Evolutionary conservation across 1,140 invertebrate genomes (phyloP).

Genomic region (Arion vulgaris): DNA sequence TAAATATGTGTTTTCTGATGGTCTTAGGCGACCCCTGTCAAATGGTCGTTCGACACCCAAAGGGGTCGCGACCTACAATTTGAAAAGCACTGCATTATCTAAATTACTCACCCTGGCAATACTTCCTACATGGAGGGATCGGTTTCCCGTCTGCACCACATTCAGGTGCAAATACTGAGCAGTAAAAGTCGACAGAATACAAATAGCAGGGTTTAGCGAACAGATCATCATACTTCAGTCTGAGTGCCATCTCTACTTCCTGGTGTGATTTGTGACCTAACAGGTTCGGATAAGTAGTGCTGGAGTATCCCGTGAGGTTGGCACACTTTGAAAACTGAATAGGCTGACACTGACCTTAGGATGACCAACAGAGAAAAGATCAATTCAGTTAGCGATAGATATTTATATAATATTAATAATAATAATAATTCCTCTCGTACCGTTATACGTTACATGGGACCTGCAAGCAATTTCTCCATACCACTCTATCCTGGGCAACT

Average conservation of each 20-base stretch:
- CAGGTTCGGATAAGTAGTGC: conserved; percentile 52
- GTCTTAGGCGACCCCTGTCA: too few species aligned
- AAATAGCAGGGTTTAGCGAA: conserved; percentile 45
- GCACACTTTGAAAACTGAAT: conserved; percentile 41
- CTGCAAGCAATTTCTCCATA: too few species aligned
- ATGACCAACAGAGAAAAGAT: too few species aligned
- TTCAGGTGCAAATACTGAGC: conserved; percentile 48
- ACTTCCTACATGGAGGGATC: conserved; percentile 52
- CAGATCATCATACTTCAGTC: conserved; percentile 27
- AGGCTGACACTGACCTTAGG: conserved; percentile 47
- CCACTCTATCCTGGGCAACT: too few species aligned
- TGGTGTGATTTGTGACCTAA: conserved; percentile 48
- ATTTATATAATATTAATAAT: too few species aligned
- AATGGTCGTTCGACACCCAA: too few species aligned
- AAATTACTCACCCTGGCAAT: conserved; percentile 49
- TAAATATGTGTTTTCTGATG: too few species aligned
- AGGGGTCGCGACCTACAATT: too few species aligned
- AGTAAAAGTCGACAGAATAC: conserved; percentile 49
- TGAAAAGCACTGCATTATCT: too few species aligned
- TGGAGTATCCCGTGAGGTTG: conserved; percentile 49
- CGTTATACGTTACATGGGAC: too few species aligned
- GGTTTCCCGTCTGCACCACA: conserved; percentile 42
- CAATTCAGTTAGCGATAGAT: too few species aligned
- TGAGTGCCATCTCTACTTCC: conserved; percentile 31
- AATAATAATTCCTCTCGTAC: too few species aligned